These are phyloP conservation scores for Hydropsyche betteni DNA, from an alignment of 2,888 invertebrate species.

Conservation along the genomic window DNA sequence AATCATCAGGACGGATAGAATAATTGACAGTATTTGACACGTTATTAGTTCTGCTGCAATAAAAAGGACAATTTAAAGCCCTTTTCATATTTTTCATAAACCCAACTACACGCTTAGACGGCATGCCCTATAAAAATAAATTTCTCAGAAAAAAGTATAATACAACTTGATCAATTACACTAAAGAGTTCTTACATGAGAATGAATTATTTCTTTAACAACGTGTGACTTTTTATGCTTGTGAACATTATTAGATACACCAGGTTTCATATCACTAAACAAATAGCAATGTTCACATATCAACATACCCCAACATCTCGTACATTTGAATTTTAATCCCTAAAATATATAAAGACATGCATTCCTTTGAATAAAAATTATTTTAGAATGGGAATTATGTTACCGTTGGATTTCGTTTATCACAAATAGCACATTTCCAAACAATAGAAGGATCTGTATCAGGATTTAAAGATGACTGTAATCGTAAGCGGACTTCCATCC, in stretches of 20 bases:
- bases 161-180: slow-evolving; percentile 35
- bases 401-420: slow-evolving; percentile 57
- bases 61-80: slow-evolving; percentile 62
- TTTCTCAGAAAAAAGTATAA: slow-evolving; percentile 19
- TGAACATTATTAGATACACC: slow-evolving; percentile 50
- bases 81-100: slow-evolving; percentile 63
- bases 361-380: neutral
- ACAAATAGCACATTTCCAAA: slow-evolving; percentile 71
- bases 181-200: slow-evolving; percentile 58
- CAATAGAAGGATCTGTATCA: slow-evolving; percentile 67
- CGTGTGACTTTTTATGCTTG: slow-evolving; percentile 63
- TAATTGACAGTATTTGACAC: slow-evolving; percentile 39
- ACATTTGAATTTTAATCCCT: slow-evolving; percentile 64
- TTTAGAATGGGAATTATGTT: slow-evolving; percentile 45
- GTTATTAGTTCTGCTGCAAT: slow-evolving; percentile 37
- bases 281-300: slow-evolving; percentile 64
- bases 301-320: slow-evolving; percentile 60
- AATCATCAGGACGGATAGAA: slow-evolving; percentile 41
- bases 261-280: slow-evolving; percentile 59
- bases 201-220: slow-evolving; percentile 62
- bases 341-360: slow-evolving; percentile 51
- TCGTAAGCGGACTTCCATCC: slow-evolving; percentile 57
- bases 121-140: slow-evolving; percentile 58
- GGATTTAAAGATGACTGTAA: slow-evolving; percentile 61
- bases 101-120: slow-evolving; percentile 59